These are phyloP conservation scores for Paratrypauchen microcephalus DNA, from an alignment of 2,797 vertebrate species.

Conservation along the genomic window DNA sequence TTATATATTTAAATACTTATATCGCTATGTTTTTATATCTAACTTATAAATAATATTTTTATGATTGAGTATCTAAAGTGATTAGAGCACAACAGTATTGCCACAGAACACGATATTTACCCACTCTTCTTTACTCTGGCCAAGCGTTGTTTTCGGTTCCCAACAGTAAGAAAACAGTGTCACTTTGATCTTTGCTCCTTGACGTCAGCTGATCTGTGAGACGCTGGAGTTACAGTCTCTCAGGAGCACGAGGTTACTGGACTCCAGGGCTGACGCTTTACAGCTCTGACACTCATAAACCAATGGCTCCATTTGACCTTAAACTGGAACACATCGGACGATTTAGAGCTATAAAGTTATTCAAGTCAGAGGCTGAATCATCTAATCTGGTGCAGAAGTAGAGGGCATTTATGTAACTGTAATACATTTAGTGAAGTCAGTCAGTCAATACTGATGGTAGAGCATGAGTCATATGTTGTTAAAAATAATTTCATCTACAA, in stretches of 20 bases:
- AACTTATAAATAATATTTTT: no score
- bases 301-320: constrained; percentile 35
- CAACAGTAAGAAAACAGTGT: neutral
- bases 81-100: neutral
- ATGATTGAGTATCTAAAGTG: no score
- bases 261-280: constrained; percentile 49
- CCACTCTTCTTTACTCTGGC: neutral
- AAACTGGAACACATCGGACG: constrained; percentile 17
- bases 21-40: no score
- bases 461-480: neutral
- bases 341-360: constrained; percentile 8
- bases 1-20: no score
- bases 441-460: neutral
- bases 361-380: constrained; percentile 14
- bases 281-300: constrained; percentile 33
- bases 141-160: neutral
- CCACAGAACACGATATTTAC: neutral
- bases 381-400: neutral
- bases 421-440: neutral
- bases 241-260: constrained; percentile 17
- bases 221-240: constrained; percentile 8
- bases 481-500: neutral
- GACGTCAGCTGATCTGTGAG: constrained; percentile 23
- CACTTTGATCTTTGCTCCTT: constrained; percentile 35
- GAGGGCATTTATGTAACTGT: neutral